Base-by-base conservation (phyloP, 2,797 vertebrate species). In the Hippocampus kuda region DNA sequence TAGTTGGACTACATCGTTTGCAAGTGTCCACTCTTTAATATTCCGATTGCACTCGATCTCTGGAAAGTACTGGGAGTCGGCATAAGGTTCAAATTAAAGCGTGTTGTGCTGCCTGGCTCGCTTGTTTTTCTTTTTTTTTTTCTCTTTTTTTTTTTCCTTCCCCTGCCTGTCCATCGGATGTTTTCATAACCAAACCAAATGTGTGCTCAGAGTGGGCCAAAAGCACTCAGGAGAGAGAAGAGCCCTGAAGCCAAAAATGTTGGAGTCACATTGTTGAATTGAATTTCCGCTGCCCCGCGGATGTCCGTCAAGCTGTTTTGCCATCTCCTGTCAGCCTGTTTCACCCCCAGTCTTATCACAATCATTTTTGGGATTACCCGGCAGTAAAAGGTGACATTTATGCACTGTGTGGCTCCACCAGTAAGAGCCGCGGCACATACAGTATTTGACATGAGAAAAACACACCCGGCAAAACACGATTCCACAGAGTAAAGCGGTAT, bases 111-210 rank as follows among this genome's bases (percentile, higher is more conserved):
- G 20, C 65, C 73, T 78, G 69, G 75, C 64, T 74, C 70, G 72
- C 49, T n/a, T 38, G 34, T 38, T 38, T 38, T 41, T 77, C 69
- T 67, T 66, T 64, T 48, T 20, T 66, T 26, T 59, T 59, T 63
- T 70, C 68, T 72, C n/a, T n/a, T n/a, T 73, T 15, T 57, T 65
- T 71, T 76, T 77, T 67, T 77, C 84, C 86, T 82, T 82, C 84
- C 53, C n/a, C 53, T 24, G n/a, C 67, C 48, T 30, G 46, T 64
- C 72, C 85, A 84, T 88, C 87, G 90, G 90, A 91, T 91, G 90
- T 92, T 92, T 91, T 91, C 85, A 88, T 91, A 89, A 86, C 87
- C 86, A 87, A 88, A 86, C 83, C 87, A 87, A 90, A 89, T 89
- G 87, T 88, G 85, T 83, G 78, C 81, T 64, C 5, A 77, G 79